Percentiles rank a stretch among this genome's conserved stretches.
Evolutionary conservation across 2,113 vertebrate genomes (phyloP).

Genomic region (Chroicocephalus ridibundus): DNA sequence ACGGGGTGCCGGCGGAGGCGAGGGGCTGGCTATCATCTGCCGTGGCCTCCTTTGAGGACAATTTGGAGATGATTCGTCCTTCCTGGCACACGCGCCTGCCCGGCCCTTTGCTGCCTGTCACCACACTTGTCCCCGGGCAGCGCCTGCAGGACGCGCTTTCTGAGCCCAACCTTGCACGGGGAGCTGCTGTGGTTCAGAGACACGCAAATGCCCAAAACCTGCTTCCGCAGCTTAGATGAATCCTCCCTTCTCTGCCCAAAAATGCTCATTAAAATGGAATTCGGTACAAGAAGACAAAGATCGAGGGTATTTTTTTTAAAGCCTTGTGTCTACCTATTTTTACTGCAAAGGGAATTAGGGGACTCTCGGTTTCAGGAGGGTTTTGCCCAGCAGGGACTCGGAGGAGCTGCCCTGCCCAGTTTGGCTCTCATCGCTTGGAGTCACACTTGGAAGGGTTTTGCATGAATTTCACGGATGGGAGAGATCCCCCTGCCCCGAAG

Average conservation of each 20-base stretch:
- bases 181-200: not conserved
- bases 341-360: not conserved
- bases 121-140: accelerated
- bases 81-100: accelerated
- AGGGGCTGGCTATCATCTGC: not conserved
- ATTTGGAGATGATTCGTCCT: not conserved
- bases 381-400: not conserved
- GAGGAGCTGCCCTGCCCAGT: not conserved
- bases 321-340: not conserved
- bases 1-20: accelerated
- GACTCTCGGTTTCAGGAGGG: not conserved
- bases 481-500: not conserved
- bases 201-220: not conserved
- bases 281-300: not conserved
- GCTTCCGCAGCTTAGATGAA: not conserved
- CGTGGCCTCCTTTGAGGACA: not conserved
- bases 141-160: accelerated
- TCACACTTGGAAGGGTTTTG: not conserved
- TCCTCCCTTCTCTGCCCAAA: not conserved
- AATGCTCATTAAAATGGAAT: not conserved
- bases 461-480: accelerated
- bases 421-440: not conserved
- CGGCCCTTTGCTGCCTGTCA: accelerated
- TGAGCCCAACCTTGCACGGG: accelerated
- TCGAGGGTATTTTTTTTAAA: accelerated